These are phyloP conservation scores for Tenebrio molitor DNA, from an alignment of 1,140 invertebrate genomes.

Conservation along the genomic window DNA sequence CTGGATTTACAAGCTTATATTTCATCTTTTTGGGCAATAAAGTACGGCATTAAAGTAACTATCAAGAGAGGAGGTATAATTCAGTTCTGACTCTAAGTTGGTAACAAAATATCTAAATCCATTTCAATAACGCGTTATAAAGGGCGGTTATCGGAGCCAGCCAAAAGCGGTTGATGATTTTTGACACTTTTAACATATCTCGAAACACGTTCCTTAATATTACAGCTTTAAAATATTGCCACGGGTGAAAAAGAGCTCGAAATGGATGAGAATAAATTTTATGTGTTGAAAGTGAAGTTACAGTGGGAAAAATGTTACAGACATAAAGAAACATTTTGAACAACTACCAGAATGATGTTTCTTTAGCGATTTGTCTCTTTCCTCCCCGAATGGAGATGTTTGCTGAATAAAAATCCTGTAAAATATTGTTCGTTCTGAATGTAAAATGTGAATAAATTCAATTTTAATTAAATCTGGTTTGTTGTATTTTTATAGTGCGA, in stretches of 20 bases:
- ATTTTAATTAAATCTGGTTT: too few species aligned
- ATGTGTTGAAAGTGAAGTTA: constrained; percentile 29
- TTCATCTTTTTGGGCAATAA: too few species aligned
- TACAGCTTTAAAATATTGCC: constrained; percentile 28
- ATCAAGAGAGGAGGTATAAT: constrained; percentile 19
- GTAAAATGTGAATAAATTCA: too few species aligned
- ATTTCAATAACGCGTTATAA: constrained; percentile 28
- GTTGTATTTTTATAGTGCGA: too few species aligned
- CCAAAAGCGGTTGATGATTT: constrained; percentile 30
- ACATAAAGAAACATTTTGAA: constrained; percentile 33
- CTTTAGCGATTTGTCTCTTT: constrained; percentile 17
- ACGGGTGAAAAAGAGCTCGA: constrained; percentile 28
- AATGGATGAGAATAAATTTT: constrained; percentile 37
- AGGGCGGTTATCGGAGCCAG: constrained; percentile 17
- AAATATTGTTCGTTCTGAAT: too few species aligned
- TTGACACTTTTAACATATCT: constrained; percentile 38
- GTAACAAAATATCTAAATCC: constrained; percentile 7
- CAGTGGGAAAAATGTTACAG: constrained; percentile 30
- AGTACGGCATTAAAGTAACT: neutral
- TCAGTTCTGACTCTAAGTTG: constrained; percentile 3
- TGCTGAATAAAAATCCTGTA: too few species aligned
- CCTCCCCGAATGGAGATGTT: too few species aligned
- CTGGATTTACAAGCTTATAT: too few species aligned
- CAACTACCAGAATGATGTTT: constrained; percentile 22
- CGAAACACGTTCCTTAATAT: constrained; percentile 28